Evolutionary conservation across 2,113 vertebrate species (phyloP), one percentile per base, ranked within the genome.

Genomic region (Myiagra hebetior): DNA sequence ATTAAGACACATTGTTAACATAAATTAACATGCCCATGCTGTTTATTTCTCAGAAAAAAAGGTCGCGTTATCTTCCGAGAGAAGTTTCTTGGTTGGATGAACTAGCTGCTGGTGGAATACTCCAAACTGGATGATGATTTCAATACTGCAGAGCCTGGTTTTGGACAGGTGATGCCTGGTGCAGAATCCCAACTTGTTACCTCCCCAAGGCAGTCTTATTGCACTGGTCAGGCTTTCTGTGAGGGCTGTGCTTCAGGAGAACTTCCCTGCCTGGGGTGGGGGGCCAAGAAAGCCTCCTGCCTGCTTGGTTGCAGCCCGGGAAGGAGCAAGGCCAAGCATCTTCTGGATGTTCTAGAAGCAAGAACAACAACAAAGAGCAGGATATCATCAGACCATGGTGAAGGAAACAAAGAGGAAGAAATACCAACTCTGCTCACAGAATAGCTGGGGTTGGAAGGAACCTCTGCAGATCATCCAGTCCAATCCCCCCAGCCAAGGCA

Each of bases 281-380:
- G 99, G 99, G 57, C 99, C 99, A 75, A 99, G 98, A 97, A 99
- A 99, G 47, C 99, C 99, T 42, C 99, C 99, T 4, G 99, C 99
- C 93, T 99, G 99, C 89, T 99, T 99, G 37, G 99, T 99, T 74
- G 99, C 99, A 64, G 99, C 99, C 94, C 99, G 98, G 39, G 99
- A 99, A 50, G 99, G 99, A 53, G 99, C 99, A 5, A 99, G 98
- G 53, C 99, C 99, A 0, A 99, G 98, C 98, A 99, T 99, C 98
- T 99, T 99, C 98, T 99, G 99, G 68, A 99, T 99, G 91, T 99
- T 99, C 99, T 99, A 37, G 37, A 37, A 37, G 98, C 57, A 72
- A 80, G 93, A 87, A 70, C 26, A 95, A 87, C 41, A 65, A 89
- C 5, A 55, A 56, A 75, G 22, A 74, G 27, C 35, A 44, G 5